phyloP scores from a whole-genome alignment of 2,797 vertebrate species.

The Pelodytes ibericus region DNA sequence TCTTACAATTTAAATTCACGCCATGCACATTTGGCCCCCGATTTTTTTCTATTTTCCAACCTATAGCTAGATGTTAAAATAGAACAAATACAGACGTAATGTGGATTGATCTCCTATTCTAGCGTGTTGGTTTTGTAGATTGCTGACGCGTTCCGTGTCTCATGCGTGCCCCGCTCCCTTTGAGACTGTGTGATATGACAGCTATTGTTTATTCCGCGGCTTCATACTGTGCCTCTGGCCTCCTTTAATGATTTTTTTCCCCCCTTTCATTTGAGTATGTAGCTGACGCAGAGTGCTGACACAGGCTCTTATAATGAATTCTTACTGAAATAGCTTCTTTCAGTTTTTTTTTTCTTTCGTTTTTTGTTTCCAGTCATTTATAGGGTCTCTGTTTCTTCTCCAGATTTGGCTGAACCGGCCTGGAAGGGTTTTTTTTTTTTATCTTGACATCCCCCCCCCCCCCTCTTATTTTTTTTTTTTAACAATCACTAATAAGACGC shows the following conservation, averaged over 20 bases:
- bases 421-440: conserved; percentile 6
- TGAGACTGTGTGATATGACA: background rate
- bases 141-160: background rate
- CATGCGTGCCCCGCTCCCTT: background rate
- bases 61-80: too few species aligned
- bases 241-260: conserved; percentile 9
- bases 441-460: conserved; percentile 33
- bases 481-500: background rate
- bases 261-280: background rate
- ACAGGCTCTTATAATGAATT: conserved; percentile 11
- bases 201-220: background rate
- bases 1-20: too few species aligned
- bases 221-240: background rate
- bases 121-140: background rate
- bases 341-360: background rate
- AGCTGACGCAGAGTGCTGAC: conserved; percentile 1
- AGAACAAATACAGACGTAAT: background rate
- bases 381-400: conserved; percentile 20
- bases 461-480: background rate
- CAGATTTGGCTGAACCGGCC: background rate
- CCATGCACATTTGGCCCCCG: too few species aligned
- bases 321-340: conserved; percentile 3
- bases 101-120: background rate
- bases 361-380: background rate
- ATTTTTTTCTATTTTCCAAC: too few species aligned